Conservation (phyloP, 2,888 invertebrate species). For the Trissonchulus sp. region DNA sequence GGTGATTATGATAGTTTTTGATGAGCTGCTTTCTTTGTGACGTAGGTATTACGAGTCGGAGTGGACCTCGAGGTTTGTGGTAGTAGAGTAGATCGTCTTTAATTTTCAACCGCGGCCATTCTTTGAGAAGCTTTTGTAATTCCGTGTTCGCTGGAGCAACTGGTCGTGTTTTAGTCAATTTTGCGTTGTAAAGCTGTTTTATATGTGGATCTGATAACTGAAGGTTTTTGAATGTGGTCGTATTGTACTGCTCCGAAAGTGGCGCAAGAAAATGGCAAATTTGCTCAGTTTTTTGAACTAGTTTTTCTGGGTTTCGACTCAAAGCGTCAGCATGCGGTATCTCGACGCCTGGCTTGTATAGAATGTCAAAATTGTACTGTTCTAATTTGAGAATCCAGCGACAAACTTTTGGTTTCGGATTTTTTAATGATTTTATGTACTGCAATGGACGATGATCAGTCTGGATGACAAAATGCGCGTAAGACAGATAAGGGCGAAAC, state of each 20-base stretch:
- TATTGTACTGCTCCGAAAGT: no score
- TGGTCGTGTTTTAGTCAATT: no score
- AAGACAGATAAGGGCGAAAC: conserved; percentile 26
- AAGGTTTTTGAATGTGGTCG: no score
- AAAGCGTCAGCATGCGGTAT: conserved; percentile 20
- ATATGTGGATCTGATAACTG: no score
- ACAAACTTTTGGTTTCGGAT: neutral
- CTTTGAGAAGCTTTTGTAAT: no score
- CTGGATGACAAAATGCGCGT: neutral
- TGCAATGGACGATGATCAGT: conserved; percentile 31
- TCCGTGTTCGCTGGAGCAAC: no score
- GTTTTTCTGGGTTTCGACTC: neutral
- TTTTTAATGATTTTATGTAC: neutral
- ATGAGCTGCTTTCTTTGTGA: conserved; percentile 31
- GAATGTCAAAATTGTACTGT: conserved; percentile 12
- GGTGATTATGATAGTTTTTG: conserved; percentile 34
- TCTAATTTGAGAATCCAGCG: conserved; percentile 16
- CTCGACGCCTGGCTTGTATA: neutral
- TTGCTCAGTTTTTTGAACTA: no score
- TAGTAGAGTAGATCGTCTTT: no score
- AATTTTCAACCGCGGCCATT: no score
- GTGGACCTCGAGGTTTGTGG: neutral
- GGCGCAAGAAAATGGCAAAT: no score
- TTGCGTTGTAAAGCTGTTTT: no score
- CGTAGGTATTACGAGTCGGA: neutral